Evolutionary conservation across 2,888 invertebrate genomes (phyloP).

Genomic region (Lycaena phlaeas): DNA sequence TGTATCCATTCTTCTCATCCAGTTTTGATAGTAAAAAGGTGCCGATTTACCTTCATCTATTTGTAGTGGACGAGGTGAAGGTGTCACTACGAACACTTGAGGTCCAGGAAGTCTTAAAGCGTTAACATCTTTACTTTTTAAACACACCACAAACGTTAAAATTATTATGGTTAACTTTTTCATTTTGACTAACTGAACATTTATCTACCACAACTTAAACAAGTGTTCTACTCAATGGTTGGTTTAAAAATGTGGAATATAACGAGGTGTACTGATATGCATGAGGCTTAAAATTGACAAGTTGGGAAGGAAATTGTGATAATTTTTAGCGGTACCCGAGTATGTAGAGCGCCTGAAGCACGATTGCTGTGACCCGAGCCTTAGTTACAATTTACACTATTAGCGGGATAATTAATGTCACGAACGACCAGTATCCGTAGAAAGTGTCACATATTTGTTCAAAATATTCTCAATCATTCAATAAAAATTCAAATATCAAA

Average conservation of each 20-base stretch:
- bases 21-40: slow-evolving; percentile 60
- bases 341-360: slow-evolving; percentile 54
- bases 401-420: slow-evolving; percentile 52
- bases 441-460: slow-evolving; percentile 65
- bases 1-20: slow-evolving; percentile 56
- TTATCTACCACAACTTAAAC: slow-evolving; percentile 25
- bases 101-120: slow-evolving; percentile 46
- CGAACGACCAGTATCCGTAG: slow-evolving; percentile 33
- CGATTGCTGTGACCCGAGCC: slow-evolving; percentile 46
- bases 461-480: slow-evolving; percentile 31
- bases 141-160: slow-evolving; percentile 32
- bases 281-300: slow-evolving; percentile 35
- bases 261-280: slow-evolving; percentile 19
- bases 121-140: slow-evolving; percentile 27
- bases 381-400: slow-evolving; percentile 55
- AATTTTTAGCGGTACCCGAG: slow-evolving; percentile 63
- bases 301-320: slow-evolving; percentile 47
- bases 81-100: slow-evolving; percentile 58
- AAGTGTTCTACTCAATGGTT: slow-evolving; percentile 37
- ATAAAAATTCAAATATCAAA: neutral
- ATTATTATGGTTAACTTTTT: slow-evolving; percentile 29
- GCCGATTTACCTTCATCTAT: slow-evolving; percentile 41
- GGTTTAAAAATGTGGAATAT: slow-evolving; percentile 44
- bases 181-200: slow-evolving; percentile 43
- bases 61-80: slow-evolving; percentile 35